These are phyloP conservation scores for Calyptomena viridis DNA, from an alignment of 2,113 vertebrate species.

Conservation along the genomic window DNA sequence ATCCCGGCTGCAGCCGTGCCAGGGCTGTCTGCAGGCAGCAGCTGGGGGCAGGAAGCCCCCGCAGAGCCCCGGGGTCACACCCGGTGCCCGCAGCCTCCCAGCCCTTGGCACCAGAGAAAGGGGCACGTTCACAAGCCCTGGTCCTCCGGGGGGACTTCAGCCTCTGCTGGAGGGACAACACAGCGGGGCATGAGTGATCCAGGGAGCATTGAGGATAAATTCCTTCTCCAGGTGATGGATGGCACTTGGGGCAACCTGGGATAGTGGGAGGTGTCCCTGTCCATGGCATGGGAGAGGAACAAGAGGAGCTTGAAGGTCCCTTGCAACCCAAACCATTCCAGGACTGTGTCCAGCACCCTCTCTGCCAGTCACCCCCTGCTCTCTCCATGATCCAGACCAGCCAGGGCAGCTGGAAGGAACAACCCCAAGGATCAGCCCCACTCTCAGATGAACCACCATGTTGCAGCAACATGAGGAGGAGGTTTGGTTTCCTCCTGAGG, in stretches of 20 bases:
- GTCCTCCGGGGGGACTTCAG: neutral
- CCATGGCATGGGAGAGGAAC: neutral
- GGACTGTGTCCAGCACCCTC: neutral
- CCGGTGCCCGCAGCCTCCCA: neutral
- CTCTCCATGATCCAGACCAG: rapidly evolving
- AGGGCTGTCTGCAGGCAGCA: neutral
- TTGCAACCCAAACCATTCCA: neutral
- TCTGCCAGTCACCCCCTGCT: neutral
- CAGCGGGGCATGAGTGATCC: neutral
- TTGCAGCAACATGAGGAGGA: neutral
- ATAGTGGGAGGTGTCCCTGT: neutral
- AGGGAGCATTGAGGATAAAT: neutral
- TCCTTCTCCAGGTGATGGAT: neutral
- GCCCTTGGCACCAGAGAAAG: neutral
- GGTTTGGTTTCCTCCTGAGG: neutral
- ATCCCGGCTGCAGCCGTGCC: rapidly evolving
- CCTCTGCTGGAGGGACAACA: neutral
- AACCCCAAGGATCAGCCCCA: rapidly evolving
- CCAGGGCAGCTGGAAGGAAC: neutral
- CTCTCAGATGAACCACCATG: neutral
- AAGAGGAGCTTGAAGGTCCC: neutral
- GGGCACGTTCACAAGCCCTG: neutral
- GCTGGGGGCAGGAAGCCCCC: neutral
- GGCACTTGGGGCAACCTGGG: neutral
- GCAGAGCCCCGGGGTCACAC: rapidly evolving